Evolutionary conservation across 2,888 invertebrate genomes (phyloP).

Genomic region (Julus scandinavius): DNA sequence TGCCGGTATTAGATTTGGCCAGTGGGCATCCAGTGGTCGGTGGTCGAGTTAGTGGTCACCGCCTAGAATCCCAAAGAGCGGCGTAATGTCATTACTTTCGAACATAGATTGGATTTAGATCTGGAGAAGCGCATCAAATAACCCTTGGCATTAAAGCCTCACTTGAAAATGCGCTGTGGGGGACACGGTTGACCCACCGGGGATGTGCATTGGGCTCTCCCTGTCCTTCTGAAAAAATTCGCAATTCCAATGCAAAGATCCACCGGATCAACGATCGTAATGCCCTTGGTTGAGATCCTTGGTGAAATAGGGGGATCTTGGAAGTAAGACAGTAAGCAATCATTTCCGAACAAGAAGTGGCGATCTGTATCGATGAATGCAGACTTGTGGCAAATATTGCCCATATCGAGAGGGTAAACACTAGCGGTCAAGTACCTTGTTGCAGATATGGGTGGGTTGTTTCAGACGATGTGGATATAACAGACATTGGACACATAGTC

Average conservation of each 20-base stretch:
- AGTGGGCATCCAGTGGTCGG: slow-evolving; percentile 41
- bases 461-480: no score
- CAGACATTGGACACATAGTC: no score
- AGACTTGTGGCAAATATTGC: no score
- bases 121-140: slow-evolving; percentile 24
- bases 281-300: neutral
- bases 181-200: neutral
- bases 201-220: neutral
- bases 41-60: slow-evolving; percentile 24
- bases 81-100: slow-evolving; percentile 39
- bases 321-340: neutral
- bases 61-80: slow-evolving; percentile 31
- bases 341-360: neutral
- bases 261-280: neutral
- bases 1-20: slow-evolving; percentile 33
- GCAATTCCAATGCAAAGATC: neutral
- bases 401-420: no score
- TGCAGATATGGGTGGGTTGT: no score
- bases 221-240: neutral
- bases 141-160: neutral
- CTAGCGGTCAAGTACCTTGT: no score
- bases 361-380: neutral
- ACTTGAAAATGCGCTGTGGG: neutral
- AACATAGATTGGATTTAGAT: slow-evolving; percentile 46
- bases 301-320: neutral